These are phyloP conservation scores for Brachymystax lenok DNA, from an alignment of 2,797 vertebrate genomes.

Conservation along the genomic window DNA sequence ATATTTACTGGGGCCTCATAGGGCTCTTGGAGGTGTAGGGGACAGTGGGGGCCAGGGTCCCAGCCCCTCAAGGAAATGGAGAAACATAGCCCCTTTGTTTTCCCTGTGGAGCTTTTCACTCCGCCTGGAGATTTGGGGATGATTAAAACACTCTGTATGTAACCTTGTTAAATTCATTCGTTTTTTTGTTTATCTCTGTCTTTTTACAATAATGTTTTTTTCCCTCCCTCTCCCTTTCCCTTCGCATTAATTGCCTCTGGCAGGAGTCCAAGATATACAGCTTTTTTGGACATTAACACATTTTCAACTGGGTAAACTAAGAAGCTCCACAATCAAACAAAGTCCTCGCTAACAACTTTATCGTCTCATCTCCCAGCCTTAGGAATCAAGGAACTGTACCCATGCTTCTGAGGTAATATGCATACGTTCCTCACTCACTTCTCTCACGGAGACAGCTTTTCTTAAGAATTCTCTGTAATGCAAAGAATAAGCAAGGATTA, in stretches of 20 bases:
- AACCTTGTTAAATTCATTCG: slow-evolving; percentile 14
- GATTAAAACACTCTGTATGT: slow-evolving; percentile 43
- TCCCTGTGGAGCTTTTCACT: slow-evolving; percentile 15
- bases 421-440: background rate
- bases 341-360: background rate
- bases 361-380: slow-evolving; percentile 24
- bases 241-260: slow-evolving; percentile 18
- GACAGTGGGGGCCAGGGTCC: slow-evolving; percentile 33
- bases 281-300: slow-evolving; percentile 8
- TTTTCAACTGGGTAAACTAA: slow-evolving; percentile 16
- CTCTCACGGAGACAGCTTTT: background rate
- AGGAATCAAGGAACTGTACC: background rate
- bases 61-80: slow-evolving; percentile 34
- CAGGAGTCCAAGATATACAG: slow-evolving; percentile 8
- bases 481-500: background rate
- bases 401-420: background rate
- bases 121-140: slow-evolving; percentile 33
- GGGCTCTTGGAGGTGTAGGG: slow-evolving; percentile 50
- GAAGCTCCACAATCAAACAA: slow-evolving; percentile 15
- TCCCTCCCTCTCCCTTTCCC: background rate
- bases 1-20: slow-evolving; percentile 53
- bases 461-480: background rate
- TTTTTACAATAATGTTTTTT: background rate
- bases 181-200: background rate
- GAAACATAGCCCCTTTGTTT: slow-evolving; percentile 24